These are phyloP conservation scores for Tachysurus fulvidraco DNA, from an alignment of 2,113 vertebrate species.

Conservation along the genomic window DNA sequence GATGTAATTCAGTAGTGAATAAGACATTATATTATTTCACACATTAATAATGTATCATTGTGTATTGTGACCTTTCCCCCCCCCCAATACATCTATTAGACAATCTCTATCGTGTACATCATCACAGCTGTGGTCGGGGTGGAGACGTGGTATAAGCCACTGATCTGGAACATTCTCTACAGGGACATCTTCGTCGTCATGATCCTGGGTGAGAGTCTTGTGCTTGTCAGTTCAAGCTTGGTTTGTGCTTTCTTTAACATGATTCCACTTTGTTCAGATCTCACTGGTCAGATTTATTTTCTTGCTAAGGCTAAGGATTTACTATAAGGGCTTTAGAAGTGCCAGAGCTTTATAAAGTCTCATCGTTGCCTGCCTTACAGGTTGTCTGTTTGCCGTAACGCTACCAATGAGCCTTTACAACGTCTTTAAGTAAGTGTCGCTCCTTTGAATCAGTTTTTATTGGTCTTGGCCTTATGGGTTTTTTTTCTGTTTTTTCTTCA, in stretches of 20 bases:
- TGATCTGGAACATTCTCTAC: slow-evolving; percentile 88
- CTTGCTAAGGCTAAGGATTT: neutral
- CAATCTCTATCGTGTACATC: slow-evolving; percentile 95
- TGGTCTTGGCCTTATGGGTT: neutral
- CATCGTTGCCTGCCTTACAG: slow-evolving; percentile 64
- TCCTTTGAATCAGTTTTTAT: fast-evolving
- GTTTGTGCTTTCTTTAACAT: neutral
- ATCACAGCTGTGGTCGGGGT: slow-evolving; percentile 93
- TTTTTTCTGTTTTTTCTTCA: too few relatives aligned
- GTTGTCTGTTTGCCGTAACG: slow-evolving; percentile 88
- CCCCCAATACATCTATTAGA: slow-evolving; percentile 72
- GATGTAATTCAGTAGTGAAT: neutral
- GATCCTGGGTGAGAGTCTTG: slow-evolving; percentile 87
- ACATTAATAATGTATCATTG: neutral
- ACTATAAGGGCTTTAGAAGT: neutral
- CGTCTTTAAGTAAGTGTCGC: slow-evolving; percentile 83
- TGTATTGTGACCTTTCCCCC: too few relatives aligned
- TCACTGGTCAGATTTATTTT: too few relatives aligned
- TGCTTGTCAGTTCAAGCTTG: neutral
- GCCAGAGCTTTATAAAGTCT: neutral
- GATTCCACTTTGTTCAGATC: neutral
- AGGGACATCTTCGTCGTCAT: slow-evolving; percentile 94
- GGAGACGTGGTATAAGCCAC: slow-evolving; percentile 92
- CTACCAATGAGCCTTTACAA: slow-evolving; percentile 96
- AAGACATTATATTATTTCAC: neutral